Evolutionary conservation across 2,888 invertebrate species (phyloP).

Genomic region (Macropis europaea): DNA sequence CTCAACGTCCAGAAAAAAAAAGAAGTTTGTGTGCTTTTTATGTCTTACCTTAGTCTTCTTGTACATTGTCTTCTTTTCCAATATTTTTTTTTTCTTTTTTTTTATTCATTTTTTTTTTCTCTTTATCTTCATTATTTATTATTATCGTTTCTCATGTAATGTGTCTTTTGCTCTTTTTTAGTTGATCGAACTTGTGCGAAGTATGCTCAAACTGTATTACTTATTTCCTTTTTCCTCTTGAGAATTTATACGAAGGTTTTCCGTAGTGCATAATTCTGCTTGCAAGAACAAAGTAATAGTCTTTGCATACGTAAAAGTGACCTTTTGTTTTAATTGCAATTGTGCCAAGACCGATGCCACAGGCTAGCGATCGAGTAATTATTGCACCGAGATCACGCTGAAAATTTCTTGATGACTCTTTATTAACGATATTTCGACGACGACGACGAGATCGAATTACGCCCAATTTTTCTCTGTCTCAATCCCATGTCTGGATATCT

Average conservation of each 20-base stretch:
- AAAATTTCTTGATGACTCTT: slow-evolving; percentile 31
- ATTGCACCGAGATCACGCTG: slow-evolving; percentile 42
- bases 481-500: slow-evolving; percentile 52
- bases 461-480: slow-evolving; percentile 49
- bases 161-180: slow-evolving; percentile 58
- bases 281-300: slow-evolving; percentile 51
- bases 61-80: slow-evolving; percentile 35
- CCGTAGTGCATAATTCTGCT: slow-evolving; percentile 58
- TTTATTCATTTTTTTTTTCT: slow-evolving; percentile 8
- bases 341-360: slow-evolving; percentile 30
- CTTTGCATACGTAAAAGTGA: slow-evolving; percentile 50
- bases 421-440: slow-evolving; percentile 33
- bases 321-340: slow-evolving; percentile 25
- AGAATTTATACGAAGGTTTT: slow-evolving; percentile 34
- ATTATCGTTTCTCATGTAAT: too few species aligned
- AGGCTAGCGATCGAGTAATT: slow-evolving; percentile 40
- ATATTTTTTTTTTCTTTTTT: slow-evolving; percentile 16
- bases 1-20: slow-evolving; percentile 52
- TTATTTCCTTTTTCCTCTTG: slow-evolving; percentile 29
- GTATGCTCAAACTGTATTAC: slow-evolving; percentile 57
- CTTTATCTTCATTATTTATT: slow-evolving; percentile 27
- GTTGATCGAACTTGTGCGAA: slow-evolving; percentile 64
- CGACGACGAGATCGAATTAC: slow-evolving; percentile 50
- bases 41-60: slow-evolving; percentile 49
- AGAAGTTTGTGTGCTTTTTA: slow-evolving; percentile 57